Base-by-base conservation (phyloP, 2,888 invertebrate genomes). In the Alloplasta piceator region DNA sequence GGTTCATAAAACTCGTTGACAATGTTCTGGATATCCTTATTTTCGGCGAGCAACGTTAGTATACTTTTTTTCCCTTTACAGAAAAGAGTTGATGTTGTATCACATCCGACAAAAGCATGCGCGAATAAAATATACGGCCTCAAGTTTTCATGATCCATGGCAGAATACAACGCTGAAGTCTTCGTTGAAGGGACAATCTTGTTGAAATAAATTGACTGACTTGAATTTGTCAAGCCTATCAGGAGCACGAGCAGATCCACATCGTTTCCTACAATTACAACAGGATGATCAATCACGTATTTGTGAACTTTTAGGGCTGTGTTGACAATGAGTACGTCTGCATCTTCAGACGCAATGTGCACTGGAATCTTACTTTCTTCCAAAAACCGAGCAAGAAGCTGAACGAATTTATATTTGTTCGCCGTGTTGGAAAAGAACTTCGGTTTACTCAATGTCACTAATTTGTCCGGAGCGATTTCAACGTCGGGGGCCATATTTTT, bases 291-390 rank as follows among this genome's bases (percentile, higher is more conserved):
- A 14, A 26, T 26, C 6, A n/a, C 9, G 1, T 6, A 1, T 52
- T 14, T 5, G 6, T 14, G 5, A 5, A n/a, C 58, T 7, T 6
- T 5, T 4, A 79, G 50, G 7, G 82, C 84, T 14, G 80, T 83
- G 1, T 58, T 41, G 5, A 83, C 83, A 48, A 83, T 78, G 10
- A 83, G 10, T 26, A 66, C 39, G 56, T 86, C 83, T 4, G 83
- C 83, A 52, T 85, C 83, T 79, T 82, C 83, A 14, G 14, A 6
- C 0, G 85, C 82, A 43, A 80, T 52, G 39, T 55, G 26, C 1
- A 71, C 75, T 46, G 60, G 10, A 16, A 85, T 80, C 6, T 63
- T 60, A 55, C 50, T 5, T 4, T 16, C 16, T 10, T 60, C 26
- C 10, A 82, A 74, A 74, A 68, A 80, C n/a, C 48, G 12, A 12